Percentiles rank a stretch among this genome's conserved stretches.
Evolutionary conservation across 1,140 invertebrate species (phyloP).

Genomic region (Dreissena polymorpha): DNA sequence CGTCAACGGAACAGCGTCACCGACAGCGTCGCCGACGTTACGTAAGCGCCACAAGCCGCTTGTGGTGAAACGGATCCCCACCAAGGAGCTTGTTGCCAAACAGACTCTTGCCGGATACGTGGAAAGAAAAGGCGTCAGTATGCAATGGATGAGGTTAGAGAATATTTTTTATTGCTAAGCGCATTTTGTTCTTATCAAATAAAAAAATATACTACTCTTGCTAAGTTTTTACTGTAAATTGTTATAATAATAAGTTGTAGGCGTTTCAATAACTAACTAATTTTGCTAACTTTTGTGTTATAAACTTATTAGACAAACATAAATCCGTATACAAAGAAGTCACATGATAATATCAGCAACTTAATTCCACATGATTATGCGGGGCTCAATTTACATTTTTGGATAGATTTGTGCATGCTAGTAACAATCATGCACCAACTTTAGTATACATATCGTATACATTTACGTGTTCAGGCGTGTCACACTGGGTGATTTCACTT

Average conservation of each 20-base stretch:
- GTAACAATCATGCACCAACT: too few species aligned
- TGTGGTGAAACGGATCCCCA: constrained; percentile 49
- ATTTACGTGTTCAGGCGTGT: too few species aligned
- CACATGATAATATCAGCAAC: too few species aligned
- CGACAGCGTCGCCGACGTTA: neutral
- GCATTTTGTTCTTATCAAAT: neutral
- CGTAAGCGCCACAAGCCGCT: constrained; percentile 54
- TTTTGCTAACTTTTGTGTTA: too few species aligned
- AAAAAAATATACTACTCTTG: neutral
- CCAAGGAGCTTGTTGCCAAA: constrained; percentile 37
- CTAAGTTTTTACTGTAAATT: neutral
- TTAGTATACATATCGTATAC: too few species aligned
- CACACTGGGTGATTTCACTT: too few species aligned
- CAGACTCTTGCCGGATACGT: constrained; percentile 46
- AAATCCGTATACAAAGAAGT: too few species aligned
- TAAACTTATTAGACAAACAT: too few species aligned
- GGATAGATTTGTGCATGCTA: too few species aligned
- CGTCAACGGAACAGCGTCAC: constrained; percentile 5
- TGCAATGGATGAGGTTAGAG: constrained; percentile 53
- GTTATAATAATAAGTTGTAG: neutral
- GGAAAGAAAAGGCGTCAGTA: constrained; percentile 48
- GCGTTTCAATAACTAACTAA: too few species aligned
- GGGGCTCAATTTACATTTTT: too few species aligned
- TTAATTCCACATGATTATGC: too few species aligned
- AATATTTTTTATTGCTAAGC: neutral